Evolutionary conservation across 53 echinoderm and acorn worm genomes (phyloP).

Genomic region (Holothuria scabra): DNA sequence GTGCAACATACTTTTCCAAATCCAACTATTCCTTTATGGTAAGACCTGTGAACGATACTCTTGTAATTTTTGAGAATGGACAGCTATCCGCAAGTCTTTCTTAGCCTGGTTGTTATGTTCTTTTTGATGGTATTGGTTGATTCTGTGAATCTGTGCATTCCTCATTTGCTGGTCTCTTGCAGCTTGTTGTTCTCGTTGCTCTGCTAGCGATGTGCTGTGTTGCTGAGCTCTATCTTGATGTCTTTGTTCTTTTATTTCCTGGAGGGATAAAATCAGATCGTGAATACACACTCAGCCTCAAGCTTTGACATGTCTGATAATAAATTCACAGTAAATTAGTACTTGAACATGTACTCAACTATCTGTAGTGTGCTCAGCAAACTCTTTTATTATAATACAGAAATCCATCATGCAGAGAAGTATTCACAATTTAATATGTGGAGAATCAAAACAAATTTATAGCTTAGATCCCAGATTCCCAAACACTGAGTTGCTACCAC

Average conservation of each 20-base stretch:
- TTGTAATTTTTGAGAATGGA: conserved; percentile 71
- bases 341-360: too few species aligned
- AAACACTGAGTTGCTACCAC: too few species aligned
- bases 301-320: too few species aligned
- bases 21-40: conserved; percentile 46
- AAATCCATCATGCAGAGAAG: too few species aligned
- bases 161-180: conserved; percentile 74
- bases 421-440: too few species aligned
- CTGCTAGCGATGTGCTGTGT: conserved; percentile 68
- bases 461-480: too few species aligned
- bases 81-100: conserved; percentile 85
- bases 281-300: too few species aligned
- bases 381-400: too few species aligned
- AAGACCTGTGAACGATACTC: conserved; percentile 93
- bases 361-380: too few species aligned
- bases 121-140: conserved; percentile 71
- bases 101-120: conserved; percentile 82
- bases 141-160: conserved; percentile 67
- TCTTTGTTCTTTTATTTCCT: conserved; percentile 85
- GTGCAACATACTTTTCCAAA: too few species aligned
- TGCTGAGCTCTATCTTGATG: conserved; percentile 61
- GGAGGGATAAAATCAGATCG: not conserved
- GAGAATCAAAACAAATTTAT: too few species aligned
- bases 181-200: conserved; percentile 70
- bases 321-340: too few species aligned